These are phyloP conservation scores for Coleophora deauratella DNA, from an alignment of 2,888 invertebrate genomes.

Conservation along the genomic window DNA sequence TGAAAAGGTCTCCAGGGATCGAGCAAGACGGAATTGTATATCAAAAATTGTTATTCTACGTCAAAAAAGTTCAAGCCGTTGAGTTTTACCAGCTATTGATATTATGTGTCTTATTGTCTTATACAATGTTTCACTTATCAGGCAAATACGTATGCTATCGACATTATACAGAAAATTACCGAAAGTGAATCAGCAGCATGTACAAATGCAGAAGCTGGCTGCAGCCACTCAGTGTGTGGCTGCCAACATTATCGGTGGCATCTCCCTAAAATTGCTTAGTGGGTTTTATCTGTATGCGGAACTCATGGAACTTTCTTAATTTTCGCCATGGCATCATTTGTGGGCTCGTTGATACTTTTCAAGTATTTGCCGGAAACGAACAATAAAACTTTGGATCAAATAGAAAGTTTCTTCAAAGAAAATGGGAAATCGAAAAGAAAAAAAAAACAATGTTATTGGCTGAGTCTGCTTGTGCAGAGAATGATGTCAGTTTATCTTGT, in stretches of 20 bases:
- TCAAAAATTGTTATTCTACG: background rate
- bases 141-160: constrained; percentile 19
- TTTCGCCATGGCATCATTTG: constrained; percentile 19
- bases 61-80: background rate
- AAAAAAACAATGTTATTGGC: too few species aligned
- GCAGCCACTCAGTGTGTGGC: constrained; percentile 4
- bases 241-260: too few species aligned
- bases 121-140: constrained; percentile 9
- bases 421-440: background rate
- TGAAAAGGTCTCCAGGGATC: too few species aligned
- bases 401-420: constrained; percentile 15
- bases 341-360: constrained; percentile 20
- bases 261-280: constrained; percentile 23
- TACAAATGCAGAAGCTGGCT: constrained; percentile 8
- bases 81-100: constrained; percentile 1
- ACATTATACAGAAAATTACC: constrained; percentile 18
- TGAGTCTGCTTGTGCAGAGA: too few species aligned
- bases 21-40: background rate
- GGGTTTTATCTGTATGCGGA: constrained; percentile 21
- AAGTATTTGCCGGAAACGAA: constrained; percentile 38
- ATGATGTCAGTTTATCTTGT: too few species aligned
- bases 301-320: constrained; percentile 27
- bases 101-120: constrained; percentile 1
- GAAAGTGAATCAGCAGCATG: constrained; percentile 15
- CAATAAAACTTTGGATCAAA: constrained; percentile 35